Percentiles rank a stretch among this genome's conserved stretches.
These are phyloP conservation scores for Octomys mimax DNA, from an alignment of 2,797 vertebrate genomes.

Conservation along the genomic window DNA sequence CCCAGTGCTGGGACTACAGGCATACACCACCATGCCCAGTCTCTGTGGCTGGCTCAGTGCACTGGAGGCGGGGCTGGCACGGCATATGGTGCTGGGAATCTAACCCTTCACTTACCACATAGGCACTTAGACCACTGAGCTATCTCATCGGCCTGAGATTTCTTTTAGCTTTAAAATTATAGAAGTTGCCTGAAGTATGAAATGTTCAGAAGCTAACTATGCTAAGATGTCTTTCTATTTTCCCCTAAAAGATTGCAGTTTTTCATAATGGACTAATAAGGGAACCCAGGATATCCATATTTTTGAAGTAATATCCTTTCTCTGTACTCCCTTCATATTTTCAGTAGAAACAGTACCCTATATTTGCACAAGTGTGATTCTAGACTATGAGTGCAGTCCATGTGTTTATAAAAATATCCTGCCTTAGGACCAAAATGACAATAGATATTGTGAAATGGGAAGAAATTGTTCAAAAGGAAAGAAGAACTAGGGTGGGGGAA, in stretches of 20 bases:
- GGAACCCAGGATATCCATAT: background rate
- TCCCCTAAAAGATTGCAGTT: conserved; percentile 41
- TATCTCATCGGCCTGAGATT: background rate
- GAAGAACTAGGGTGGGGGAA: too few relatives aligned
- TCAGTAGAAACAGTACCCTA: background rate
- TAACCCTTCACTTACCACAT: too few relatives aligned
- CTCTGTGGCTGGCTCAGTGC: too few relatives aligned
- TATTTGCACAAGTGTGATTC: background rate
- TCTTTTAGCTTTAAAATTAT: conserved; percentile 54
- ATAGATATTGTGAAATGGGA: too few relatives aligned
- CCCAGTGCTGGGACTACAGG: too few relatives aligned
- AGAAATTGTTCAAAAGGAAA: too few relatives aligned
- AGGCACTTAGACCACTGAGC: too few relatives aligned
- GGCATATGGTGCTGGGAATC: too few relatives aligned
- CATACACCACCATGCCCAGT: too few relatives aligned
- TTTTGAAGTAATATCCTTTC: background rate
- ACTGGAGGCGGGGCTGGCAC: too few relatives aligned
- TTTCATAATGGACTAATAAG: conserved; percentile 6
- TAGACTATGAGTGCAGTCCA: background rate
- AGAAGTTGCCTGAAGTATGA: conserved; percentile 31
- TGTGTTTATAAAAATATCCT: background rate
- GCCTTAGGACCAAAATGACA: background rate
- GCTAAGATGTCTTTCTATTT: conserved; percentile 15
- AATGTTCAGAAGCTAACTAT: conserved; percentile 34
- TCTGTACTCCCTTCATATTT: too few relatives aligned